phyloP scores from a whole-genome alignment of 2,113 vertebrate genomes.

The Mustelus asterias region DNA sequence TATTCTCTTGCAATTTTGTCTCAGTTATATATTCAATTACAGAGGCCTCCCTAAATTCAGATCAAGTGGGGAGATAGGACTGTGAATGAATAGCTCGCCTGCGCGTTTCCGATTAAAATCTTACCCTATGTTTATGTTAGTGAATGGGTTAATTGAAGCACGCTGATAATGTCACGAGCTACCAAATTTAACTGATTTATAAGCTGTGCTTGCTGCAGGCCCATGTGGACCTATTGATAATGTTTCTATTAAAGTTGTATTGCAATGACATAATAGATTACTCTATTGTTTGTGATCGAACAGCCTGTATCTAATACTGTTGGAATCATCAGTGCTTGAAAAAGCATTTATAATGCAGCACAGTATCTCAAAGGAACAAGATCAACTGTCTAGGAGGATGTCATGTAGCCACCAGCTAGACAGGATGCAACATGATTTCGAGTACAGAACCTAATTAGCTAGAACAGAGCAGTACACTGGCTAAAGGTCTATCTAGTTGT shows the following conservation, averaged over 20 bases:
- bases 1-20: not conserved
- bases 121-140: not conserved
- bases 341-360: slow-evolving; percentile 32
- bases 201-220: not conserved
- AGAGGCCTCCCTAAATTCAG: not conserved
- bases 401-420: slow-evolving; percentile 23
- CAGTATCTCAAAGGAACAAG: not conserved
- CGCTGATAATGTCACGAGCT: slow-evolving; percentile 9
- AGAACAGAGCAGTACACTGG: not conserved
- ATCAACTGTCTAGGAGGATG: slow-evolving; percentile 17
- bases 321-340: slow-evolving; percentile 35
- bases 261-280: slow-evolving; percentile 29
- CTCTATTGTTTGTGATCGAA: slow-evolving; percentile 30
- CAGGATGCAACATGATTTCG: not conserved
- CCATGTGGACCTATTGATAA: slow-evolving; percentile 22
- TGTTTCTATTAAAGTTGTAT: slow-evolving; percentile 24
- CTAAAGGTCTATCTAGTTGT: slow-evolving; percentile 14
- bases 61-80: not conserved
- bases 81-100: not conserved
- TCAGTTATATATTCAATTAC: not conserved
- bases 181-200: slow-evolving; percentile 16
- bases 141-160: slow-evolving; percentile 27
- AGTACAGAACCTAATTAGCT: slow-evolving; percentile 32
- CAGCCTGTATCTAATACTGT: not conserved
- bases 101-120: not conserved